These are phyloP conservation scores for Colinus virginianus DNA, from an alignment of 2,113 vertebrate species.

Conservation along the genomic window DNA sequence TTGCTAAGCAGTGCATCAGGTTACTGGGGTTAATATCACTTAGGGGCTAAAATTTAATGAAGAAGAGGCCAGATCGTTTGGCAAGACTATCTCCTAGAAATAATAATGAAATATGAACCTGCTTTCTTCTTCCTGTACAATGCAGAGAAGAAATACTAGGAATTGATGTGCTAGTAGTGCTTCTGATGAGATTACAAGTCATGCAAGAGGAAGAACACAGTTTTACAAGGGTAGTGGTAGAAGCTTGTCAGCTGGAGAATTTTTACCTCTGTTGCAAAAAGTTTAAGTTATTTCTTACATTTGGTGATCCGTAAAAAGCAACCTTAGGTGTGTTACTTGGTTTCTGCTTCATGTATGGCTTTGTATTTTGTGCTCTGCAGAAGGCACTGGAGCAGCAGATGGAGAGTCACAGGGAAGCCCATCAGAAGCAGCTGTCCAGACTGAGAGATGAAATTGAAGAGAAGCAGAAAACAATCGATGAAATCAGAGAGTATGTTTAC, in stretches of 20 bases:
- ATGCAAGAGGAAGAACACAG: fast-evolving
- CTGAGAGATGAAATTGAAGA: slow-evolving; percentile 91
- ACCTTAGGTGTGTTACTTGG: not conserved
- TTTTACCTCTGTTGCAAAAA: not conserved
- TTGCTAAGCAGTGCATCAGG: not conserved
- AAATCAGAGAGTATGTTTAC: slow-evolving; percentile 88
- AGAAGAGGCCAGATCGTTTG: not conserved
- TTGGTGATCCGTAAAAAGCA: fast-evolving
- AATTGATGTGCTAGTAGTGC: not conserved
- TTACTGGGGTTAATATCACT: not conserved
- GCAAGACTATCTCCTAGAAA: not conserved
- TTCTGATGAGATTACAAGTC: not conserved
- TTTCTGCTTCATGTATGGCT: not conserved
- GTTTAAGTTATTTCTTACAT: not conserved
- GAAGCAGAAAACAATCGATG: slow-evolving; percentile 92
- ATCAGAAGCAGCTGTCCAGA: slow-evolving; percentile 91
- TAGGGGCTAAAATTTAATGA: not conserved
- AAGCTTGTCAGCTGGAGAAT: not conserved
- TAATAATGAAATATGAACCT: not conserved
- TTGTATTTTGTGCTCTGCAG: slow-evolving; percentile 63
- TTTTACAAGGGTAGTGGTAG: not conserved
- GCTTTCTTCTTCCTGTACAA: not conserved
- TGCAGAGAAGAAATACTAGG: not conserved
- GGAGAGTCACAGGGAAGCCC: slow-evolving; percentile 90
- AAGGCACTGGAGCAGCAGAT: slow-evolving; percentile 91